These are phyloP conservation scores for Entomobrya multifasciata DNA, from an alignment of 2,888 invertebrate species.

Conservation along the genomic window DNA sequence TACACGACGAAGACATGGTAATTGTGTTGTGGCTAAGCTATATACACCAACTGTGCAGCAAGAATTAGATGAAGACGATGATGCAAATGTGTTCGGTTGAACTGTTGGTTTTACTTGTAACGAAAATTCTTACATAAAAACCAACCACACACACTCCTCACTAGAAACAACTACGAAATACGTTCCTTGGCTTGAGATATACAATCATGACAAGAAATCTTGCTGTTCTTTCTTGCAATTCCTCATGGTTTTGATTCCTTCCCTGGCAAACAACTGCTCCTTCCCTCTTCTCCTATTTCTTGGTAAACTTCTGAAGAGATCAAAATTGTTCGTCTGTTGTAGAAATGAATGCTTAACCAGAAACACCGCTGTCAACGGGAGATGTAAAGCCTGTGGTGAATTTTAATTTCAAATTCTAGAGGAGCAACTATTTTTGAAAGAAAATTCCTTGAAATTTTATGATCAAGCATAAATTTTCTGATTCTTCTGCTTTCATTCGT, in stretches of 20 bases:
- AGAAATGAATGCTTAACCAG: constrained; percentile 38
- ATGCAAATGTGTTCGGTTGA: not conserved
- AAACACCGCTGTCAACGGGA: constrained; percentile 16
- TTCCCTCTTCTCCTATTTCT: constrained; percentile 5
- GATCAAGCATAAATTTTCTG: too few relatives aligned
- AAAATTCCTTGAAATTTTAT: too few relatives aligned
- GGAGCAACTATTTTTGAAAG: too few relatives aligned
- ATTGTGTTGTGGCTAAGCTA: constrained; percentile 54
- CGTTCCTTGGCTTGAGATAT: not conserved
- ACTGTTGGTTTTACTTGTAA: not conserved
- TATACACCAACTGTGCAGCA: constrained; percentile 38
- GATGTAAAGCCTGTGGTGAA: not conserved
- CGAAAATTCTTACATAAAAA: not conserved
- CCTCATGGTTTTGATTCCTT: constrained; percentile 35
- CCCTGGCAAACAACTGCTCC: constrained; percentile 10
- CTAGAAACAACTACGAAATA: not conserved
- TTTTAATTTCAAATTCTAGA: too few relatives aligned
- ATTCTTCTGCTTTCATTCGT: too few relatives aligned
- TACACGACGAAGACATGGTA: constrained; percentile 61
- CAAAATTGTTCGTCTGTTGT: constrained; percentile 33
- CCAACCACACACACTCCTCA: not conserved
- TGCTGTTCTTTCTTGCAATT: not conserved
- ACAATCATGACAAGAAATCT: constrained; percentile 36
- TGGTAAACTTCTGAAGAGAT: too few relatives aligned
- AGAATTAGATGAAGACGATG: not conserved